Base-by-base conservation (phyloP, 2,888 invertebrate genomes). In the Atrina japonica region DNA sequence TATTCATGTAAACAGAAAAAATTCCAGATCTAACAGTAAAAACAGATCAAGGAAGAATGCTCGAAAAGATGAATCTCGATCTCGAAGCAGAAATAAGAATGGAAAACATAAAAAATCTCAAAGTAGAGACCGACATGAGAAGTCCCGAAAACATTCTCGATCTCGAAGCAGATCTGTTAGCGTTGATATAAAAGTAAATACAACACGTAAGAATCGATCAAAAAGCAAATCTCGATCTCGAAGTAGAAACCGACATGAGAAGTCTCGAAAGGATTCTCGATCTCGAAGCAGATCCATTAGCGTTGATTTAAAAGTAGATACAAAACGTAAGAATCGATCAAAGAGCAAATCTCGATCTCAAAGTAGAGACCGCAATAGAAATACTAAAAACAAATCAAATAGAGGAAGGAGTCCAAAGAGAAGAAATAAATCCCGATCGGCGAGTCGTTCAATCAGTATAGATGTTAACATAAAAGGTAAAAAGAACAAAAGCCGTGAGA, bases 171-270 rank as follows among this genome's bases (percentile, higher is more conserved):
- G 60, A 52, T 47, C 47, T 3, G 7, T 47, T 9, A 47, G 47
- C 47, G 16, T 47, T 47, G 47, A 47, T 47, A 16, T 47, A 6
- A 21, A 47, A 6, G 47, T 47, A n/a, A 52, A 52, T 5, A 5
- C 6, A 35, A 35, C 5, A 5, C 6, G 11, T 6, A 56, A 40
- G 40, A 64, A 50, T 52, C 30, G 52, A 1, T 50, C 35, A 41
- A 64, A 41, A 64, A 41, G 52, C 43, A 40, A 52, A 40, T 64
- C 63, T 23, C 23, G 52, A 21, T 27, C 52, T 18, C n/a, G 41
- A 64, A 52, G 14, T 50, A 41, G 23, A 14, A 45, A 18, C 11
- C 16, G 45, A 27, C 25, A 43, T 6, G 25, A 41, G 14, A 59
- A n/a, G 40, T 35, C 35, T 18, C 56, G 56, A 40, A 30, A 30